Conservation (phyloP, 2,113 vertebrate species). For the Crotalus tigris region DNA sequence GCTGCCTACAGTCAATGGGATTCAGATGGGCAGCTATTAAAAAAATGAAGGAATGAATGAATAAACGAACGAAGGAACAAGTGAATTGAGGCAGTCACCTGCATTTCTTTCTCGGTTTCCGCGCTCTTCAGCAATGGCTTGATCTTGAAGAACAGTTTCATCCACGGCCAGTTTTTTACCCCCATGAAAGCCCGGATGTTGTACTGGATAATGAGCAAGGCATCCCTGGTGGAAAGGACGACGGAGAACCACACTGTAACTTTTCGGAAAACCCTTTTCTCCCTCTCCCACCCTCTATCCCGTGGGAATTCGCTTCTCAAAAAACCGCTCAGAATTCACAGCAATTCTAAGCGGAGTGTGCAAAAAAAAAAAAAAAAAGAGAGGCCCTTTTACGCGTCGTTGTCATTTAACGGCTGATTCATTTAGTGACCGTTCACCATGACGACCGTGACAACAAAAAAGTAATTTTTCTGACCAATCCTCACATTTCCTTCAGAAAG, state of each 20-base stretch:
- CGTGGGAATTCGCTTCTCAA: background rate
- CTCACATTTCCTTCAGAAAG: background rate
- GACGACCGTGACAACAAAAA: background rate
- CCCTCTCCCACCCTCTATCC: background rate
- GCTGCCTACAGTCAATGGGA: too few relatives aligned
- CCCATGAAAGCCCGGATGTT: constrained; percentile 92
- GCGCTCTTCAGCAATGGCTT: constrained; percentile 86
- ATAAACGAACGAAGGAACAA: rapidly evolving
- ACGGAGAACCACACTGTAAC: too few relatives aligned
- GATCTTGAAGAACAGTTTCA: constrained; percentile 92
- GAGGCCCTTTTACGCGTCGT: too few relatives aligned
- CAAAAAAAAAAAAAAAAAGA: background rate
- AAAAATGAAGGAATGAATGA: too few relatives aligned
- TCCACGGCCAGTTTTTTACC: constrained; percentile 92
- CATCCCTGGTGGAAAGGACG: constrained; percentile 70
- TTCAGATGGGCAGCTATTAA: too few relatives aligned
- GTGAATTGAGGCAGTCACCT: background rate
- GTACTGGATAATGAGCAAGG: constrained; percentile 88
- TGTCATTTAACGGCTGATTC: background rate
- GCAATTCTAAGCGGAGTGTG: background rate
- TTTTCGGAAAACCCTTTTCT: background rate
- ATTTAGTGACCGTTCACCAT: background rate
- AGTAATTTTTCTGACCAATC: background rate
- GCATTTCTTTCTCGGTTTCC: constrained; percentile 83
- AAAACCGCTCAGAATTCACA: background rate